phyloP scores from a whole-genome alignment of 2,888 invertebrate genomes.

The Bombylius major region DNA sequence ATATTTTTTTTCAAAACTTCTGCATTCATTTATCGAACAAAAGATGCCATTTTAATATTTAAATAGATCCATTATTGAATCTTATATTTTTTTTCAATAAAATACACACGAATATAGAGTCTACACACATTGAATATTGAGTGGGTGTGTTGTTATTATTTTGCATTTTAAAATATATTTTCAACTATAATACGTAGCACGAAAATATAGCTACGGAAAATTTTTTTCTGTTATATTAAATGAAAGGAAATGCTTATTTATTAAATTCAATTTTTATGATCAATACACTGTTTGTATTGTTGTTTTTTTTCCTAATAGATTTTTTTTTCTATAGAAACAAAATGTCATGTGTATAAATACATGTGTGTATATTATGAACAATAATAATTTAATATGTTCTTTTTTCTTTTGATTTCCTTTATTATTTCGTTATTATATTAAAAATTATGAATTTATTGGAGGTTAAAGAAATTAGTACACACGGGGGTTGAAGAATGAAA shows the following conservation, averaged over 20 bases:
- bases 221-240: neutral
- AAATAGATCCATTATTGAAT: constrained; percentile 16
- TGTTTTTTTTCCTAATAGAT: neutral
- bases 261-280: constrained; percentile 1
- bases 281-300: neutral
- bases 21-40: constrained; percentile 9
- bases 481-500: no score
- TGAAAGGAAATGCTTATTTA: constrained; percentile 5
- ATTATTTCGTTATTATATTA: no score
- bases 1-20: no score
- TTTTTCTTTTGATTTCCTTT: no score
- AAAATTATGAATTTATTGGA: no score
- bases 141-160: constrained; percentile 1
- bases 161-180: neutral
- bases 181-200: neutral
- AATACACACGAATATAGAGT: no score
- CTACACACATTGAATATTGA: neutral
- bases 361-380: no score
- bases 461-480: no score
- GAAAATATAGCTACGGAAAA: no score
- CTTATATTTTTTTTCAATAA: constrained; percentile 1
- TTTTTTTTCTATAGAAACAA: neutral
- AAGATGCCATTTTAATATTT: constrained; percentile 16
- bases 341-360: no score
- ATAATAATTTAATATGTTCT: no score